phyloP scores from a whole-genome alignment of 2,888 invertebrate genomes.

The Aleiodes testaceus region DNA sequence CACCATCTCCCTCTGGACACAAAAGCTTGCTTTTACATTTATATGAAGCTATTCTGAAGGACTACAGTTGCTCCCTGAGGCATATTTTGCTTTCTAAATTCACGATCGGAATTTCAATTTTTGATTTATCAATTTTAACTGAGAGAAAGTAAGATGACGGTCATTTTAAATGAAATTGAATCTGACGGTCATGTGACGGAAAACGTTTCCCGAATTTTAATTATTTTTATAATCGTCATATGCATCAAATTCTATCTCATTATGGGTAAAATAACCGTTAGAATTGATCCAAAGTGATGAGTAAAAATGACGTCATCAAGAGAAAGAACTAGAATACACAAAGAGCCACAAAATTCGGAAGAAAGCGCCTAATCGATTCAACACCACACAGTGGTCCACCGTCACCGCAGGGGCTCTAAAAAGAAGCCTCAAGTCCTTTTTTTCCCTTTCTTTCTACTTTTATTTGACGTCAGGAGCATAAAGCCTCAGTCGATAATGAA shows the following conservation, averaged over 20 bases:
- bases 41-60: slow-evolving; percentile 21
- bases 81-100: slow-evolving; percentile 23
- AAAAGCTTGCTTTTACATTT: slow-evolving; percentile 1
- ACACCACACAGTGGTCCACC: slow-evolving; percentile 50
- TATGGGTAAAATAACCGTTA: no score
- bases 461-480: background rate
- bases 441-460: background rate
- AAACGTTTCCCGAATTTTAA: no score
- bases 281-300: no score
- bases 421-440: slow-evolving; percentile 34
- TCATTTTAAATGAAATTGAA: no score
- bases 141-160: background rate
- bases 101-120: background rate
- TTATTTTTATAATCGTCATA: no score
- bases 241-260: no score
- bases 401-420: slow-evolving; percentile 47
- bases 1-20: slow-evolving; percentile 9
- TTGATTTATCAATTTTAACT: background rate
- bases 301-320: no score
- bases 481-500: slow-evolving; percentile 61
- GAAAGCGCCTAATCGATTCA: slow-evolving; percentile 55
- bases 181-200: no score
- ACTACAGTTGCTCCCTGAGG: slow-evolving; percentile 39
- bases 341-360: background rate
- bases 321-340: background rate